These are phyloP conservation scores for Prionace glauca DNA, from an alignment of 2,797 vertebrate species.

Conservation along the genomic window DNA sequence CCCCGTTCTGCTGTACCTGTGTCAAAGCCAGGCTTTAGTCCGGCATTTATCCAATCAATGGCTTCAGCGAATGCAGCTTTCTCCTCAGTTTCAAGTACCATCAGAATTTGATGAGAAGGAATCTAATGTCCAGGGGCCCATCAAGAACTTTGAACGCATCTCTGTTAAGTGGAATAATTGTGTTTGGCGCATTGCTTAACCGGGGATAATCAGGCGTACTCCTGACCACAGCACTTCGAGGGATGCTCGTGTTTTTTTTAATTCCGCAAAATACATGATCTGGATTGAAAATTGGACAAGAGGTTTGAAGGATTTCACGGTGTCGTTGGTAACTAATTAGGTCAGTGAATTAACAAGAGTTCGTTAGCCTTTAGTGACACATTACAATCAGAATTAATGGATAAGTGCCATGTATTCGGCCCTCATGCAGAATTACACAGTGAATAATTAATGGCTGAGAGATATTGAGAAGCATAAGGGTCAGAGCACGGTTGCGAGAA, in stretches of 20 bases:
- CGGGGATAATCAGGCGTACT: not conserved
- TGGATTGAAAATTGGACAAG: not conserved
- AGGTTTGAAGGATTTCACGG: not conserved
- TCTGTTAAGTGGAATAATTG: not conserved
- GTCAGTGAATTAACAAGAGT: not conserved
- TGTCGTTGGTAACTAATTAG: not conserved
- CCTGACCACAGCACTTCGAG: not conserved
- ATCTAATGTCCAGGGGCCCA: not conserved
- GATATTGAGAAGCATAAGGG: not conserved
- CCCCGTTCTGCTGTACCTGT: not conserved
- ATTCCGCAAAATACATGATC: not conserved
- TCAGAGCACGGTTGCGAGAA: not conserved
- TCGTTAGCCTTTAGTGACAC: not conserved
- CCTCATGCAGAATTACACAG: not conserved
- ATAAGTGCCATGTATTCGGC: not conserved
- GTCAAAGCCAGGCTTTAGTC: not conserved
- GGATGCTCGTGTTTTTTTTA: not conserved
- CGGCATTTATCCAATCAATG: conserved; percentile 1
- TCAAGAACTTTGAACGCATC: not conserved
- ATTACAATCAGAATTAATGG: not conserved
- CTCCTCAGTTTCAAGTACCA: not conserved
- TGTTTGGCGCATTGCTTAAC: not conserved
- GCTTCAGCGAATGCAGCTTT: not conserved
- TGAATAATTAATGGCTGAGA: not conserved
- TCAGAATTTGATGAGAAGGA: not conserved